Evolutionary conservation across 2,888 invertebrate species (phyloP).

Genomic region (Melieria omissa): DNA sequence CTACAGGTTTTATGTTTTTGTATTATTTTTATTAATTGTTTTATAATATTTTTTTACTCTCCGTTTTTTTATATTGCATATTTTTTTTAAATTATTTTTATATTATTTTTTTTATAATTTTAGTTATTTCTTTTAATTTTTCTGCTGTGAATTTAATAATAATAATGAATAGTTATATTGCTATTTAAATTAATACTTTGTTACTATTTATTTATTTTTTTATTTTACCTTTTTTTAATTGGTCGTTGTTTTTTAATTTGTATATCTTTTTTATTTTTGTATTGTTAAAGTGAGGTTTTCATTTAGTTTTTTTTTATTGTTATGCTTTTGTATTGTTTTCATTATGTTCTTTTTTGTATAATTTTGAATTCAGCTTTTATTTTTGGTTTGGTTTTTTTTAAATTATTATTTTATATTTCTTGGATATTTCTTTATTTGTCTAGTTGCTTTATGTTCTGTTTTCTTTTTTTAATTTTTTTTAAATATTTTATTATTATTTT

Average conservation of each 20-base stretch:
- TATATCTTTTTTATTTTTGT: no score
- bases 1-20: conserved; percentile 24
- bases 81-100: conserved; percentile 5
- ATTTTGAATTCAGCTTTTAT: neutral
- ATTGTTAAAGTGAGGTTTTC: no score
- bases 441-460: neutral
- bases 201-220: conserved; percentile 32
- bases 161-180: no score
- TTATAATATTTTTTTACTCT: neutral
- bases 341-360: conserved; percentile 9
- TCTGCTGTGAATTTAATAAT: neutral
- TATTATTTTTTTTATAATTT: neutral
- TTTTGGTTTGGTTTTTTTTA: neutral
- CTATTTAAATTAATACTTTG: conserved; percentile 4
- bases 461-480: neutral
- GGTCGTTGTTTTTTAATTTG: no score
- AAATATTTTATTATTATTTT: conserved; percentile 1
- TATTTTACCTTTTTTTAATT: no score
- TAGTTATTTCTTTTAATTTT: conserved; percentile 4
- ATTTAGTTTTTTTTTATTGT: conserved; percentile 10
- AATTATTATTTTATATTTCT: no score
- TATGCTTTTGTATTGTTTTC: conserved; percentile 4
- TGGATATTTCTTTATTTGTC: no score
- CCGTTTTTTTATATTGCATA: conserved; percentile 1
- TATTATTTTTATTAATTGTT: conserved; percentile 31